Conservation (phyloP, 2,113 vertebrate genomes). For the Phasianus colchicus region DNA sequence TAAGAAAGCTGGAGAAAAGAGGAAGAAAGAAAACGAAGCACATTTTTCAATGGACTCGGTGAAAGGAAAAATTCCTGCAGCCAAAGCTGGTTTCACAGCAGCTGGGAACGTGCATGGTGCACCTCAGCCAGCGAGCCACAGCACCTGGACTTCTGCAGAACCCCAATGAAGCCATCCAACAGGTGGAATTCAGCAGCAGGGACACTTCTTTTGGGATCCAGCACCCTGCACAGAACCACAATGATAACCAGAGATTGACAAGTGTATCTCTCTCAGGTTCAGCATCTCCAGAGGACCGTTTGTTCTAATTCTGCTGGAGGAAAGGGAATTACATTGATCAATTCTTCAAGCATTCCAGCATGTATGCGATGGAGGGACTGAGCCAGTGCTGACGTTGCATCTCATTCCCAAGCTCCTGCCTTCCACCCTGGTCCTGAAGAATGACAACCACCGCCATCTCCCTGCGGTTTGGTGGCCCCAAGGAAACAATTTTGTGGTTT, state of each 20-base stretch:
- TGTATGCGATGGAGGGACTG: background rate
- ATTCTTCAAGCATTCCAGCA: background rate
- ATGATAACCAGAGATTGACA: rapidly evolving
- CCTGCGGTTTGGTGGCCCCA: background rate
- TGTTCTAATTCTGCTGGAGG: background rate
- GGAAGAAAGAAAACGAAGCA: background rate
- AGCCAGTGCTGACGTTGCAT: background rate
- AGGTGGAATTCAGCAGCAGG: rapidly evolving
- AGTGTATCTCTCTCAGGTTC: background rate
- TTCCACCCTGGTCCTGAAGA: background rate
- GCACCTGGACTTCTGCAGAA: background rate
- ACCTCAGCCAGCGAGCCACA: background rate
- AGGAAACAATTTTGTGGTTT: constrained; percentile 52
- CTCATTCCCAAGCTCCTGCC: background rate
- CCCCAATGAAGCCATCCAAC: background rate
- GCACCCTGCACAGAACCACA: background rate
- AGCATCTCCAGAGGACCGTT: background rate
- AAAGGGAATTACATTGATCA: background rate
- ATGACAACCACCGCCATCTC: constrained; percentile 6
- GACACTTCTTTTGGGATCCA: rapidly evolving
- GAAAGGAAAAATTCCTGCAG: background rate
- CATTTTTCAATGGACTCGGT: background rate
- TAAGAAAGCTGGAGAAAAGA: background rate
- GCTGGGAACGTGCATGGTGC: background rate
- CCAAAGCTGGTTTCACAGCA: background rate